Percentiles rank a stretch among this genome's conserved stretches.
Conservation (phyloP, 2,113 vertebrate species). For the Oryzias curvinotus region DNA sequence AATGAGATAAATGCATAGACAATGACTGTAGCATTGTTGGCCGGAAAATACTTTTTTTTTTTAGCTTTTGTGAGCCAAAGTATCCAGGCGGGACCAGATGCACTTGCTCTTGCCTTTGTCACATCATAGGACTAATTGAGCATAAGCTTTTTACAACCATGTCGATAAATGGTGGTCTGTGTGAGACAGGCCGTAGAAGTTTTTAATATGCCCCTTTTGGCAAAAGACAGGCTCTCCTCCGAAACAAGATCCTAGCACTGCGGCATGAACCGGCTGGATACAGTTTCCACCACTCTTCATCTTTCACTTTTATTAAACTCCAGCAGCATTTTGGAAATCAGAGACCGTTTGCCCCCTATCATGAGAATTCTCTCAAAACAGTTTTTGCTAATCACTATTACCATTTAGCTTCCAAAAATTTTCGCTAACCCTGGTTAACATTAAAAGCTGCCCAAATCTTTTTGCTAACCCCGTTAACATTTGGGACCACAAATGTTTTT, state of each 20-base stretch:
- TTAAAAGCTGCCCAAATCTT: too few species aligned
- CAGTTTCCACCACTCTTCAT: constrained; percentile 62
- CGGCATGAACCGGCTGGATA: constrained; percentile 50
- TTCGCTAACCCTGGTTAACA: too few species aligned
- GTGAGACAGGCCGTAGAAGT: constrained; percentile 38
- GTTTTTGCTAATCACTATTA: too few species aligned
- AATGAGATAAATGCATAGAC: too few species aligned
- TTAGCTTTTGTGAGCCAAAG: constrained; percentile 2
- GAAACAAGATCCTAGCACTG: constrained; percentile 55
- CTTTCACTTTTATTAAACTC: constrained; percentile 67
- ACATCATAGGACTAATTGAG: constrained; percentile 72
- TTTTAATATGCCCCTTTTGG: constrained; percentile 51
- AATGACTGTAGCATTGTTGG: too few species aligned
- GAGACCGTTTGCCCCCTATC: constrained; percentile 2
- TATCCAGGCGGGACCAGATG: constrained; percentile 4
- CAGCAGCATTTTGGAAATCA: constrained; percentile 26
- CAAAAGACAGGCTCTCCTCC: constrained; percentile 48
- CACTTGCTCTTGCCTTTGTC: constrained; percentile 64
- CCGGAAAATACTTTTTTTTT: too few species aligned
- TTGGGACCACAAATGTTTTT: too few species aligned
- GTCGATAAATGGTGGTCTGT: constrained; percentile 61
- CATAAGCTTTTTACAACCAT: constrained; percentile 55
- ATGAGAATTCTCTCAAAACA: not conserved
- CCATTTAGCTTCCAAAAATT: too few species aligned
- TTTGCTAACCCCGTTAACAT: too few species aligned